Percentiles rank a stretch among this genome's conserved stretches.
Conservation (phyloP, 1,140 invertebrate species). For the Mactra quadrangularis region DNA sequence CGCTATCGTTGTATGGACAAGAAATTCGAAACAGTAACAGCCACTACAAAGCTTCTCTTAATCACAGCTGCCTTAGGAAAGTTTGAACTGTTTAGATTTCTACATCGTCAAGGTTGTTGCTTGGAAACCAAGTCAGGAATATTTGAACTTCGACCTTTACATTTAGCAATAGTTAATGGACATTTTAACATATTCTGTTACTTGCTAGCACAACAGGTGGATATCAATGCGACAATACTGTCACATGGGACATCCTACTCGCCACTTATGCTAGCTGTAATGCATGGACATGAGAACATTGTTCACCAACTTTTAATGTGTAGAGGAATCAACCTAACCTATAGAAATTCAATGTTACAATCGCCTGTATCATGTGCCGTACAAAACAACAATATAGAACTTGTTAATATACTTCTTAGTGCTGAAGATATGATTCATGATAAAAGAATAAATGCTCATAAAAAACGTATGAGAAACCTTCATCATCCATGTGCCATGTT, state of each 20-base stretch:
- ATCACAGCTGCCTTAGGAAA: constrained; percentile 40
- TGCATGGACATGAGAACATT: constrained; percentile 37
- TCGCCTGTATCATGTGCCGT: constrained; percentile 49
- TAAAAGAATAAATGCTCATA: neutral
- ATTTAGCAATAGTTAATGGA: constrained; percentile 47
- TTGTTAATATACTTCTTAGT: constrained; percentile 47
- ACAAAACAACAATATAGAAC: constrained; percentile 54
- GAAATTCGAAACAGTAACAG: constrained; percentile 38
- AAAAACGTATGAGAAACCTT: constrained; percentile 2
- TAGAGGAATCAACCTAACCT: constrained; percentile 33
- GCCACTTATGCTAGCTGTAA: constrained; percentile 45
- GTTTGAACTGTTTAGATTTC: constrained; percentile 46
- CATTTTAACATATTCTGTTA: constrained; percentile 59
- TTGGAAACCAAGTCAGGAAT: constrained; percentile 55
- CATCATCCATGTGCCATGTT: constrained; percentile 59
- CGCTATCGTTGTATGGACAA: constrained; percentile 47
- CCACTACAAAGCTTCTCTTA: constrained; percentile 38
- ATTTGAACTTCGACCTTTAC: constrained; percentile 53
- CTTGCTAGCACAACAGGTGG: constrained; percentile 47
- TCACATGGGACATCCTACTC: constrained; percentile 52
- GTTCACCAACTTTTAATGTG: constrained; percentile 44
- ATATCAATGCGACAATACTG: constrained; percentile 38
- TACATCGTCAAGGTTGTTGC: constrained; percentile 41
- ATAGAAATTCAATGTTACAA: constrained; percentile 48
- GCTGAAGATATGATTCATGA: constrained; percentile 32